Evolutionary conservation across 2,888 invertebrate genomes (phyloP).

Genomic region (Amphipoea oculea): DNA sequence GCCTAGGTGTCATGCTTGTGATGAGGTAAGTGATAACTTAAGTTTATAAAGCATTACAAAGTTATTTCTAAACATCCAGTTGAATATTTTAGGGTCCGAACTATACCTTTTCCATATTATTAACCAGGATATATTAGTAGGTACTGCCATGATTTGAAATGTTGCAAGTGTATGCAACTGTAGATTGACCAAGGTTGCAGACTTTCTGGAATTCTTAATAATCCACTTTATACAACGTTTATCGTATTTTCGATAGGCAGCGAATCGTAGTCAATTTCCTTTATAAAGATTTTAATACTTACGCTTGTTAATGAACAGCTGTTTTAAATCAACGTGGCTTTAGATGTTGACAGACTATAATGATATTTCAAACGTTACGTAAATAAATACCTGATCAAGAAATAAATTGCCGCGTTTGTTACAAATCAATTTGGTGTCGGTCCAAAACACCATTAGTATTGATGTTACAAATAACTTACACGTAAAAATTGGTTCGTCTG

Average conservation of each 20-base stretch:
- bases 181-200: not conserved
- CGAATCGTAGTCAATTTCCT: not conserved
- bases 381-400: constrained; percentile 47
- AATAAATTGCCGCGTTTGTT: constrained; percentile 38
- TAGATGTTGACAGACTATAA: constrained; percentile 9
- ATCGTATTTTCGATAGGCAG: not conserved
- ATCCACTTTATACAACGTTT: not conserved
- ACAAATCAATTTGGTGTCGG: constrained; percentile 60
- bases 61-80: not conserved
- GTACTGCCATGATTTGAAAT: not conserved
- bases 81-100: not conserved
- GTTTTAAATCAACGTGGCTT: constrained; percentile 22
- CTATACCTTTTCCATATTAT: not conserved
- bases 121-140: not conserved
- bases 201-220: constrained; percentile 22
- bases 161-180: not conserved
- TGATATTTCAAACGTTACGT: constrained; percentile 50
- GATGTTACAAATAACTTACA: constrained; percentile 3
- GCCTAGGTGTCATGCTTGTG: constrained; percentile 98
- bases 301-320: not conserved
- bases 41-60: not conserved
- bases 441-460: constrained; percentile 60
- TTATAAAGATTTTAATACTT: not conserved
- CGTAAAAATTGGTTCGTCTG: not conserved
- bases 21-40: constrained; percentile 94